These are phyloP conservation scores for Stegodyphus mimosarum DNA, from an alignment of 1,140 invertebrate genomes.

Conservation along the genomic window DNA sequence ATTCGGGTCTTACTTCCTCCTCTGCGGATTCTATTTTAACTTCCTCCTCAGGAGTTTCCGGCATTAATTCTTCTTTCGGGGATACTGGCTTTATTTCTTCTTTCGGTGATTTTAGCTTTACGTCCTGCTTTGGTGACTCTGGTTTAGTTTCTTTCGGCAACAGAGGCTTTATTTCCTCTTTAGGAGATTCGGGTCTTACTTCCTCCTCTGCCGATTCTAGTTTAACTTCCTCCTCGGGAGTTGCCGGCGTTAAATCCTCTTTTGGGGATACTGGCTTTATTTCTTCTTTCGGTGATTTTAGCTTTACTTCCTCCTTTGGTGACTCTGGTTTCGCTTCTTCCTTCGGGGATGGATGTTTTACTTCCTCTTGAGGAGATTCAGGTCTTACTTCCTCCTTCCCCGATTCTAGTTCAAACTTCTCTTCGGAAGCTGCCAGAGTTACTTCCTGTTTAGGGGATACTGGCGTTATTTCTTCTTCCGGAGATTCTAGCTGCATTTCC, in stretches of 20 bases:
- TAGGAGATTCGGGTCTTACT: neutral
- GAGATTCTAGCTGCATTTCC: neutral
- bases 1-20: too few relatives aligned
- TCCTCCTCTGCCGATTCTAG: neutral
- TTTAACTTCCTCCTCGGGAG: neutral
- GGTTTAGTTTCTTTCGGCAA: neutral
- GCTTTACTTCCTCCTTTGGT: slow-evolving; percentile 76
- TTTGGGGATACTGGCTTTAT: neutral
- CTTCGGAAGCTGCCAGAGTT: neutral
- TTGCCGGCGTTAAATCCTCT: neutral
- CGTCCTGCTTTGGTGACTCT: neutral
- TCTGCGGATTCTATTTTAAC: neutral
- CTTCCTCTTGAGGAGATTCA: slow-evolving; percentile 74
- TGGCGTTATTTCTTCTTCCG: neutral
- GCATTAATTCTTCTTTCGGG: neutral
- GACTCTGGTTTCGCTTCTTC: neutral
- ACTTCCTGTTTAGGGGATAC: neutral
- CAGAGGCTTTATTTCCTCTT: neutral
- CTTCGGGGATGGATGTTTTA: slow-evolving; percentile 63
- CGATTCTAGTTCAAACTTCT: neutral
- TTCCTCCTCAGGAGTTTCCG: neutral
- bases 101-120: neutral
- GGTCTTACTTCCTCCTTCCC: neutral
- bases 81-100: too few relatives aligned
- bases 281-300: slow-evolving; percentile 35